Evolutionary conservation across 2,888 invertebrate genomes (phyloP).

Genomic region (Nemoura dubitans): DNA sequence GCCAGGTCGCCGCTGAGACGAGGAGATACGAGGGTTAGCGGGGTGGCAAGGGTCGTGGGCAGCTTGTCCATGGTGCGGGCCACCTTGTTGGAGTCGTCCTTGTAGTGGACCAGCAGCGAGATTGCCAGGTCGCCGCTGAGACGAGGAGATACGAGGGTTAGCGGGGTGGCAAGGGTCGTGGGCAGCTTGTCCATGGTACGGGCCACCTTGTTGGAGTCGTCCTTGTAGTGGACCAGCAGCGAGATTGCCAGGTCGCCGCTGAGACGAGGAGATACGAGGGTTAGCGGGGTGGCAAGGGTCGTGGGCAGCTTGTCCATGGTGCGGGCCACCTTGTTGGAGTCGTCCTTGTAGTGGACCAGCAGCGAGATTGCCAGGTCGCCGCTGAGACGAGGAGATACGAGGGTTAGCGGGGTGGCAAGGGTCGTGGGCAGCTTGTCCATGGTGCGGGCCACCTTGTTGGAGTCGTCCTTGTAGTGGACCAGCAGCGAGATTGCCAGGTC

Average conservation of each 20-base stretch:
- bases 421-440: slow-evolving; percentile 93
- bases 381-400: slow-evolving; percentile 56
- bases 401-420: too few relatives aligned
- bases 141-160: slow-evolving; percentile 37
- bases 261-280: slow-evolving; percentile 48
- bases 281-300: too few relatives aligned
- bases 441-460: slow-evolving; percentile 89
- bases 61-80: slow-evolving; percentile 95
- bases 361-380: slow-evolving; percentile 92
- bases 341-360: slow-evolving; percentile 94
- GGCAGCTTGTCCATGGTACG: slow-evolving; percentile 91
- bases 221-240: slow-evolving; percentile 92
- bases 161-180: too few relatives aligned
- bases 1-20: slow-evolving; percentile 83
- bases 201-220: slow-evolving; percentile 90
- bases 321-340: slow-evolving; percentile 88
- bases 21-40: neutral
- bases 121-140: slow-evolving; percentile 87
- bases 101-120: slow-evolving; percentile 89
- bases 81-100: slow-evolving; percentile 92
- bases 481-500: slow-evolving; percentile 91
- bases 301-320: slow-evolving; percentile 87
- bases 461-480: slow-evolving; percentile 95
- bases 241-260: slow-evolving; percentile 91
- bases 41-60: slow-evolving; percentile 46